Evolutionary conservation across 2,888 invertebrate genomes (phyloP).

Genomic region (Hemicrepidius hirtus): DNA sequence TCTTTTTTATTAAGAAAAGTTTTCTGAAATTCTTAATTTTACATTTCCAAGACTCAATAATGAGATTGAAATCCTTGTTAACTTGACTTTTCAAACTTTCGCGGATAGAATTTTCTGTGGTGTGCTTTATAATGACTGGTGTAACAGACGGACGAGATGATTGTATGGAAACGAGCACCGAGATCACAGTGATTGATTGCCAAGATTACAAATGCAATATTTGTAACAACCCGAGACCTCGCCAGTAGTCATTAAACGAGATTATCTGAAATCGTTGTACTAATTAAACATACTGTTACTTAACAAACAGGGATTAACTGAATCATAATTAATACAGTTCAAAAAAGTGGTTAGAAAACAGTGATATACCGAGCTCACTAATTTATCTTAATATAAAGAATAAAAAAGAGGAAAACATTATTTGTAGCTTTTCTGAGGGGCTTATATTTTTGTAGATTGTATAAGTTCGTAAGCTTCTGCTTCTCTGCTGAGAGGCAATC

Average conservation of each 20-base stretch:
- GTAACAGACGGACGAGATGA: not conserved
- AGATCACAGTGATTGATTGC: constrained; percentile 19
- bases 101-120: too few species aligned
- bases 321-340: not conserved
- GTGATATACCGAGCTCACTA: constrained; percentile 8
- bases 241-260: not conserved
- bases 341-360: not conserved
- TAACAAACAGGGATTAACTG: not conserved
- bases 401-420: constrained; percentile 35
- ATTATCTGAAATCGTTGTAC: not conserved
- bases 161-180: constrained; percentile 5
- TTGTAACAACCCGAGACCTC: constrained; percentile 1
- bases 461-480: constrained; percentile 43
- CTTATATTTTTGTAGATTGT: constrained; percentile 46
- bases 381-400: constrained; percentile 26
- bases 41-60: too few species aligned
- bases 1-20: too few species aligned
- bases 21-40: too few species aligned
- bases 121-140: too few species aligned
- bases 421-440: constrained; percentile 42
- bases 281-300: not conserved
- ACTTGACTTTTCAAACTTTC: too few species aligned
- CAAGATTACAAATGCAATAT: constrained; percentile 9
- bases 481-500: constrained; percentile 62
- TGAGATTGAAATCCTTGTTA: too few species aligned